A percentile compares a stretch with the other conserved stretches of the same genome.
Conservation (phyloP, 1,140 invertebrate genomes). For the Antheraea mylitta region DNA sequence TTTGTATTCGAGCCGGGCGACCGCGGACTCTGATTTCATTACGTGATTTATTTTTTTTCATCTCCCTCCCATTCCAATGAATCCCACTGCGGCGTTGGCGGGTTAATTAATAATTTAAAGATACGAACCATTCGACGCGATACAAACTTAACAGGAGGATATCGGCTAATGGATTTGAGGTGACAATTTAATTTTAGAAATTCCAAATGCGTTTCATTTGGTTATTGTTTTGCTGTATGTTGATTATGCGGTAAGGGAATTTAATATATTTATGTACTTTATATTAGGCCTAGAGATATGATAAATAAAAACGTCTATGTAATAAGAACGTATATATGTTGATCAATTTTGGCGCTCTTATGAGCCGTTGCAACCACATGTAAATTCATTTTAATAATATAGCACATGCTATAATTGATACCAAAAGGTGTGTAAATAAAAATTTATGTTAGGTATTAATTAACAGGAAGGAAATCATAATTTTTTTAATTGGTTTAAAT, state of each 20-base stretch:
- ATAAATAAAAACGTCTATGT: background rate
- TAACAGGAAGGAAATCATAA: too few species aligned
- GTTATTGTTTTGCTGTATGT: background rate
- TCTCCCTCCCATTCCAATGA: slow-evolving; percentile 64
- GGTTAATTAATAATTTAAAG: slow-evolving; percentile 74
- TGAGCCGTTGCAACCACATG: too few species aligned
- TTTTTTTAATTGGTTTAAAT: too few species aligned
- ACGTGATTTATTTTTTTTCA: slow-evolving; percentile 64
- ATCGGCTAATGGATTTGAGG: slow-evolving; percentile 38
- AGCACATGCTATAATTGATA: too few species aligned
- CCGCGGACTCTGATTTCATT: slow-evolving; percentile 64
- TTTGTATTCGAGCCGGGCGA: slow-evolving; percentile 49
- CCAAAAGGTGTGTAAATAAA: too few species aligned
- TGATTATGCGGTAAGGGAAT: too few species aligned
- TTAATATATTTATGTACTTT: too few species aligned
- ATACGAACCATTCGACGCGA: slow-evolving; percentile 13
- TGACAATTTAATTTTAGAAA: slow-evolving; percentile 38
- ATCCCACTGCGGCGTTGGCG: slow-evolving; percentile 49
- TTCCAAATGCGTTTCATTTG: background rate
- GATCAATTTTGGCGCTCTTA: too few species aligned
- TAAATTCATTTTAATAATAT: too few species aligned
- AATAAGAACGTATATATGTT: too few species aligned
- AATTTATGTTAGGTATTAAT: too few species aligned
- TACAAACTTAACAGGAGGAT: slow-evolving; percentile 22
- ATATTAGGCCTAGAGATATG: too few species aligned